Conservation (phyloP, 2,888 invertebrate species). For the Steinernema carpocapsae region DNA sequence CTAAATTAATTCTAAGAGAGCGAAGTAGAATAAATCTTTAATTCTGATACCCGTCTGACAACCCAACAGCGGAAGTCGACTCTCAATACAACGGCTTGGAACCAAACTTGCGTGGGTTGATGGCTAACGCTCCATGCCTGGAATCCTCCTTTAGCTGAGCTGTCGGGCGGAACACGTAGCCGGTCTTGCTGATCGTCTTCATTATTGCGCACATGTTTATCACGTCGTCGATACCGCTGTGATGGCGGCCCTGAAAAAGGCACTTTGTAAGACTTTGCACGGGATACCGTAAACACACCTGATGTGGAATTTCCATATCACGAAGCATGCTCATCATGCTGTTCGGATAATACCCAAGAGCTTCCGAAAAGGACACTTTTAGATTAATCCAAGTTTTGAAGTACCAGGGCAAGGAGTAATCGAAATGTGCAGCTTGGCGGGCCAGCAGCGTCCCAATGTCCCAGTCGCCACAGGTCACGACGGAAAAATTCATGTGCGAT, state of each 20-base stretch:
- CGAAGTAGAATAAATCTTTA: slow-evolving; percentile 4
- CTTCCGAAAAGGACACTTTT: slow-evolving; percentile 71
- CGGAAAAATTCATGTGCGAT: slow-evolving; percentile 65
- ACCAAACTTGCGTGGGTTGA: neutral
- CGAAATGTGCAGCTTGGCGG: slow-evolving; percentile 35
- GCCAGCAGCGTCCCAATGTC: slow-evolving; percentile 57
- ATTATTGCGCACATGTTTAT: slow-evolving; percentile 70
- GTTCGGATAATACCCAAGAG: slow-evolving; percentile 69
- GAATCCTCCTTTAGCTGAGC: neutral
- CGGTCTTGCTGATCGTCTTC: slow-evolving; percentile 59
- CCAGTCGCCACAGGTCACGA: slow-evolving; percentile 77
- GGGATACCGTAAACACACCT: slow-evolving; percentile 35
- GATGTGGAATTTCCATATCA: slow-evolving; percentile 65
- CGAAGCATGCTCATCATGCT: slow-evolving; percentile 64
- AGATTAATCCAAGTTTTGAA: slow-evolving; percentile 74
- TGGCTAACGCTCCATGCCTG: neutral
- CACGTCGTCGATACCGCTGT: slow-evolving; percentile 72
- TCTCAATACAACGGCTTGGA: neutral
- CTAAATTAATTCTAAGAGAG: slow-evolving; percentile 25
- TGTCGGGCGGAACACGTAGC: slow-evolving; percentile 14
- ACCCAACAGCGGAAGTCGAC: neutral
- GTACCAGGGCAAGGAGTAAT: slow-evolving; percentile 69
- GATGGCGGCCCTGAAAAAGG: slow-evolving; percentile 69
- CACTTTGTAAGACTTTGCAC: neutral
- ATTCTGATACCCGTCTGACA: neutral